A percentile compares a stretch with the other conserved stretches of the same genome.
Evolutionary conservation across 2,797 vertebrate genomes (phyloP).

Genomic region (Periparus ater): DNA sequence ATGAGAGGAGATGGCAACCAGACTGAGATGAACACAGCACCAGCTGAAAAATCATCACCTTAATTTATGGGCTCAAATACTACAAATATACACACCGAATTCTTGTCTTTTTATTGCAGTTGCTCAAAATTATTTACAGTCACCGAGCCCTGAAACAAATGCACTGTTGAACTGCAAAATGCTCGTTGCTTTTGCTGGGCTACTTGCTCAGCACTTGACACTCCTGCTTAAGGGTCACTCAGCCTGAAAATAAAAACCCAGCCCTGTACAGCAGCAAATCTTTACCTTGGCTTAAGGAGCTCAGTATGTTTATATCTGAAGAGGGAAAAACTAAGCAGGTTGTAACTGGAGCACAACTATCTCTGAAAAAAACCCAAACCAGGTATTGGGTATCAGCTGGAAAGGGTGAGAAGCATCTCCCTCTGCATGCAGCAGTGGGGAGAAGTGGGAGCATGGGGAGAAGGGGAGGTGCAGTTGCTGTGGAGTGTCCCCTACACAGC

Average conservation of each 20-base stretch:
- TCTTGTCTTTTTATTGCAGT: not conserved
- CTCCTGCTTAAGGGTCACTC: not conserved
- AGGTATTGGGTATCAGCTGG: not conserved
- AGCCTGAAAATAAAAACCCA: not conserved
- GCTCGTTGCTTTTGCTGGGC: fast-evolving
- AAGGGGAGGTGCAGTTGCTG: not conserved
- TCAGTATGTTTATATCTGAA: not conserved
- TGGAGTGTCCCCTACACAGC: too few species aligned
- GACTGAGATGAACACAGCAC: fast-evolving
- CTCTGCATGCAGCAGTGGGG: fast-evolving
- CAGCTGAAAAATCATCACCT: not conserved
- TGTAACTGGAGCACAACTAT: not conserved
- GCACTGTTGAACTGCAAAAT: fast-evolving
- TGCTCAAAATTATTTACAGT: not conserved
- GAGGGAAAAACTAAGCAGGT: not conserved
- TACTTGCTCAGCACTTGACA: not conserved
- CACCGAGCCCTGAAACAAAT: not conserved
- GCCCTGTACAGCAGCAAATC: not conserved
- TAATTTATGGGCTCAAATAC: not conserved
- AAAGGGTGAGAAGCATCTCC: not conserved
- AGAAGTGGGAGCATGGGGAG: not conserved
- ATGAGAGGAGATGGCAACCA: not conserved
- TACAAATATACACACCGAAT: not conserved
- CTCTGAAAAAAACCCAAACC: not conserved
- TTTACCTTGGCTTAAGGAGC: not conserved